Percentiles rank a stretch among this genome's conserved stretches.
These are phyloP conservation scores for Dichetophora obliterata DNA, from an alignment of 2,888 invertebrate species.

Conservation along the genomic window DNA sequence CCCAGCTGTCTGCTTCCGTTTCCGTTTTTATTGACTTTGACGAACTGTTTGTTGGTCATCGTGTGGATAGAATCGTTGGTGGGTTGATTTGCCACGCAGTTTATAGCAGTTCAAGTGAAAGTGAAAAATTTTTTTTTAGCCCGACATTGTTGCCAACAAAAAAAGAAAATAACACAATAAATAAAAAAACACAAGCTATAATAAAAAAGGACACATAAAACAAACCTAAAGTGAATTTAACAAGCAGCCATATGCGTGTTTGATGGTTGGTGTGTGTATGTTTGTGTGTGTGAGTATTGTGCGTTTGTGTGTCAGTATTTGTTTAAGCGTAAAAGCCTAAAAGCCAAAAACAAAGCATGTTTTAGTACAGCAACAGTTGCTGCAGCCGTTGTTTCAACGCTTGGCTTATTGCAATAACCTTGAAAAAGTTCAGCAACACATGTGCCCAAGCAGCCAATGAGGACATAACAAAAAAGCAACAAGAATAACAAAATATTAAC, in stretches of 20 bases:
- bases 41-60: not conserved
- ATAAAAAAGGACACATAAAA: not conserved
- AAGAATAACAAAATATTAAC: too few relatives aligned
- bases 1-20: not conserved
- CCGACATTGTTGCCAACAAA: not conserved
- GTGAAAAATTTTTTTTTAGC: not conserved
- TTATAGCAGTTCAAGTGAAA: not conserved
- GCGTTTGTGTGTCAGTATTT: not conserved
- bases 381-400: too few relatives aligned
- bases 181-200: not conserved
- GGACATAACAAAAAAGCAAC: too few relatives aligned
- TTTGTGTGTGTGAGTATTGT: too few relatives aligned
- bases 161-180: conserved; percentile 1
- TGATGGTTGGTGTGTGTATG: not conserved
- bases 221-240: not conserved
- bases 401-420: too few relatives aligned
- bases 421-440: too few relatives aligned
- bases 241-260: not conserved
- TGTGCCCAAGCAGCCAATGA: too few relatives aligned
- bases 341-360: too few relatives aligned
- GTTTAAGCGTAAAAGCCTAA: not conserved
- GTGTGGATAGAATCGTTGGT: not conserved
- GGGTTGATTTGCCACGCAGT: not conserved
- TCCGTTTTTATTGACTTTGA: conserved; percentile 10
- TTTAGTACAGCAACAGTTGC: too few relatives aligned